phyloP scores from a whole-genome alignment of 2,888 invertebrate genomes.

The Catocala sponsa region DNA sequence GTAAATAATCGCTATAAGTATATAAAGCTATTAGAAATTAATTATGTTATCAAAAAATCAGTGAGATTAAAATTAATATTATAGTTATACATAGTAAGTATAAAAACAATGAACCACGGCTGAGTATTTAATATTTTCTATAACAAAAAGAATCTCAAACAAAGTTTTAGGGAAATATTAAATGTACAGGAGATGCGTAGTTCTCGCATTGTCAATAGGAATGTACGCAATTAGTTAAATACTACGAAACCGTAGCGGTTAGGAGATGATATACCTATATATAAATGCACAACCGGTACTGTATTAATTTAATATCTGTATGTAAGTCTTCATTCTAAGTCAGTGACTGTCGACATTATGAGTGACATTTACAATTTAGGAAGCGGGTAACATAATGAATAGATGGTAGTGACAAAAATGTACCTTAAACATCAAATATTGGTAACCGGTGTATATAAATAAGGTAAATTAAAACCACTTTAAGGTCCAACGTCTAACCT shows the following conservation, averaged over 20 bases:
- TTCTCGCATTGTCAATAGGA: conserved; percentile 69
- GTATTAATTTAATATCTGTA: conserved; percentile 62
- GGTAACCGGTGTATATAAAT: too few species aligned
- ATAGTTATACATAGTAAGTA: conserved; percentile 67
- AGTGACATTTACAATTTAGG: conserved; percentile 29
- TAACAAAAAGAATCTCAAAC: conserved; percentile 71
- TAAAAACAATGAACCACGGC: conserved; percentile 50
- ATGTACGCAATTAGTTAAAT: conserved; percentile 69
- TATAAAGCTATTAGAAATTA: conserved; percentile 78
- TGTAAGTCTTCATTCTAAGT: conserved; percentile 63
- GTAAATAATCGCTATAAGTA: conserved; percentile 83
- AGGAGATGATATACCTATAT: conserved; percentile 63
- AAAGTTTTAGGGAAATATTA: conserved; percentile 62
- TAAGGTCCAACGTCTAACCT: too few species aligned
- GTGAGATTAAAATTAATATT: conserved; percentile 85
- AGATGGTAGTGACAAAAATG: too few species aligned
- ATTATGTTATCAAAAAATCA: conserved; percentile 83
- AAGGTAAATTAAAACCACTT: too few species aligned
- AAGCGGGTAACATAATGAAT: conserved; percentile 4
- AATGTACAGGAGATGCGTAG: conserved; percentile 66
- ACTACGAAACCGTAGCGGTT: conserved; percentile 68
- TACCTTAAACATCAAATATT: too few species aligned
- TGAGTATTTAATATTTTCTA: conserved; percentile 75
- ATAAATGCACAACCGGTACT: conserved; percentile 77
- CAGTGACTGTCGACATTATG: conserved; percentile 31